Percentiles rank a stretch among this genome's conserved stretches.
Evolutionary conservation across 2,113 vertebrate genomes (phyloP).

Genomic region (Puma concolor): DNA sequence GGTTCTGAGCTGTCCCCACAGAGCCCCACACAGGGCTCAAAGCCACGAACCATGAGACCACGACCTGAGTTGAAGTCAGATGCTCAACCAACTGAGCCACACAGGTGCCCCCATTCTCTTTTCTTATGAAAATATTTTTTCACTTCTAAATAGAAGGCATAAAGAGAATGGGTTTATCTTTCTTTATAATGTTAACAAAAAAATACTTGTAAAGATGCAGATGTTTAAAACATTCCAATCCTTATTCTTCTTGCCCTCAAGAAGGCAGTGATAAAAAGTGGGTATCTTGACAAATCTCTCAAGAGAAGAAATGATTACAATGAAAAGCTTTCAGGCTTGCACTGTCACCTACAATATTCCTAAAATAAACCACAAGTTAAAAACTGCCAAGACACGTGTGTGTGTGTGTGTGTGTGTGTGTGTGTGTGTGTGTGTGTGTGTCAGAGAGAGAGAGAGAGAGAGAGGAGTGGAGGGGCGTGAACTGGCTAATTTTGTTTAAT

Average conservation of each 20-base stretch:
- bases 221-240: neutral
- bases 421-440: neutral
- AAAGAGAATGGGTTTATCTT: neutral
- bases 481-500: neutral
- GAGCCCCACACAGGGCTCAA: no score
- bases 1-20: no score
- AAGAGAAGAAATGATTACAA: neutral
- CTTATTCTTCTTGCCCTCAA: neutral
- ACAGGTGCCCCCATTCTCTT: neutral
- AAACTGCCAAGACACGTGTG: neutral
- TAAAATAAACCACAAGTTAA: neutral
- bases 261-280: neutral
- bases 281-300: neutral
- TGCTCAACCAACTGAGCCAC: no score
- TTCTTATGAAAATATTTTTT: neutral
- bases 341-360: neutral
- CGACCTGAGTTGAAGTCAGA: no score
- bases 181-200: neutral
- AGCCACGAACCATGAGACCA: no score
- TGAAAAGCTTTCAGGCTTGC: neutral
- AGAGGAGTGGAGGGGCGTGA: neutral
- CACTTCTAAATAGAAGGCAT: neutral
- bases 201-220: neutral
- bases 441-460: fast-evolving
- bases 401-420: neutral